Conservation (phyloP, 2,797 vertebrate genomes). For the Nannoperca obscura region DNA sequence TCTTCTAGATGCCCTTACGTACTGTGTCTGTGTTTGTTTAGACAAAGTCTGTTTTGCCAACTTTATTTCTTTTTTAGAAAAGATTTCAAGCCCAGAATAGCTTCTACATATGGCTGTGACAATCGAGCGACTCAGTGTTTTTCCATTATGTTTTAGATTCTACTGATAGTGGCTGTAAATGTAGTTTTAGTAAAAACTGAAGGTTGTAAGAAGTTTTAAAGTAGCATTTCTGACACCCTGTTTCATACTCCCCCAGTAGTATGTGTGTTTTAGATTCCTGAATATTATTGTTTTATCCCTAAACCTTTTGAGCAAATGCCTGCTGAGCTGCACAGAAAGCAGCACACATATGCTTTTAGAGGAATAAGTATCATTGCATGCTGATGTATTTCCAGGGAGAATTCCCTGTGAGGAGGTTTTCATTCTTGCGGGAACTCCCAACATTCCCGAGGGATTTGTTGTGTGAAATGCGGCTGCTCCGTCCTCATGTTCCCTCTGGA, state of each 20-base stretch:
- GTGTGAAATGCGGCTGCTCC: conserved; percentile 50
- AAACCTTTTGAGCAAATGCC: conserved; percentile 6
- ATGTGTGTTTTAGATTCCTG: conserved; percentile 1
- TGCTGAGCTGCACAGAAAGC: conserved; percentile 16
- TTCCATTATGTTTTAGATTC: neutral
- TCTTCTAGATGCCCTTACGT: neutral
- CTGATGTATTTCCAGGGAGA: conserved; percentile 49
- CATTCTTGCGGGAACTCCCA: conserved; percentile 58
- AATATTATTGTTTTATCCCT: conserved; percentile 4
- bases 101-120: neutral
- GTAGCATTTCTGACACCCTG: neutral
- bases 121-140: neutral
- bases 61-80: neutral
- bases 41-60: conserved; percentile 5
- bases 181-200: neutral
- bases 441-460: conserved; percentile 57
- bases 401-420: conserved; percentile 54
- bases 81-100: conserved; percentile 14
- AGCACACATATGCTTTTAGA: conserved; percentile 24
- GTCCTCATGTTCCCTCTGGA: conserved; percentile 63
- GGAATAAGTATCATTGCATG: neutral
- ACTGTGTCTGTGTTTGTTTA: neutral
- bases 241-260: neutral
- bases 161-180: neutral
- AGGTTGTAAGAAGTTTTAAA: neutral